A percentile compares a stretch with the other conserved stretches of the same genome.
Conservation (phyloP, 2,113 vertebrate species). For the Salvelinus fontinalis region DNA sequence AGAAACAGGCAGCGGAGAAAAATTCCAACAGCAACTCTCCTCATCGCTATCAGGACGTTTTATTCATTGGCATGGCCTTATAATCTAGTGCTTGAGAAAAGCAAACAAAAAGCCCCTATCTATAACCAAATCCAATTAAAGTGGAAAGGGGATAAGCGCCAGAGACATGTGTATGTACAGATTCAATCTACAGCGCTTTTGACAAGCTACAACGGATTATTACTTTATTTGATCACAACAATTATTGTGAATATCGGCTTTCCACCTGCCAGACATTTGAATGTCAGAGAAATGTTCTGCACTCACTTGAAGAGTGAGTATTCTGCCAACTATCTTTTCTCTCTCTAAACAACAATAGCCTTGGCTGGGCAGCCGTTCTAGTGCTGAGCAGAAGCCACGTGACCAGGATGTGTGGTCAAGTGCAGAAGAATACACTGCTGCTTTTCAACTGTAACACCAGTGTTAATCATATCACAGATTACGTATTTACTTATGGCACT, state of each 20-base stretch:
- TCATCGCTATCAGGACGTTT: conserved; percentile 17
- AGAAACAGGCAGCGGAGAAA: conserved; percentile 25
- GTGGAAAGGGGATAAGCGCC: conserved; percentile 40
- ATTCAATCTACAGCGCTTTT: conserved; percentile 58
- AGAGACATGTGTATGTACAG: conserved; percentile 50
- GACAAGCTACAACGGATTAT: conserved; percentile 44
- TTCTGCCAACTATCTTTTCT: conserved; percentile 24
- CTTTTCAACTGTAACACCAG: too few relatives aligned
- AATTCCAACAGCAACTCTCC: conserved; percentile 37
- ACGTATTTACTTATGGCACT: too few relatives aligned
- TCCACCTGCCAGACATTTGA: conserved; percentile 57
- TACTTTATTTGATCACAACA: conserved; percentile 55
- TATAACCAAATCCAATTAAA: conserved; percentile 61
- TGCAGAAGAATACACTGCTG: not conserved
- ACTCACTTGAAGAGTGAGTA: conserved; percentile 36
- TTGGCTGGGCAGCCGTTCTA: not conserved
- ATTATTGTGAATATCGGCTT: conserved; percentile 52
- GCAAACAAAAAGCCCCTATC: conserved; percentile 50
- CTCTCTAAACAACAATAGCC: not conserved
- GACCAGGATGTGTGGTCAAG: conserved; percentile 17
- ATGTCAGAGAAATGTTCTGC: conserved; percentile 50
- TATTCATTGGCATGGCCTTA: conserved; percentile 14
- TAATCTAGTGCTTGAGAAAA: conserved; percentile 51
- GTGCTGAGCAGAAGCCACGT: not conserved
- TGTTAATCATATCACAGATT: too few relatives aligned